Evolutionary conservation across 2,113 vertebrate genomes (phyloP).

Genomic region (Cryptotis parvus): DNA sequence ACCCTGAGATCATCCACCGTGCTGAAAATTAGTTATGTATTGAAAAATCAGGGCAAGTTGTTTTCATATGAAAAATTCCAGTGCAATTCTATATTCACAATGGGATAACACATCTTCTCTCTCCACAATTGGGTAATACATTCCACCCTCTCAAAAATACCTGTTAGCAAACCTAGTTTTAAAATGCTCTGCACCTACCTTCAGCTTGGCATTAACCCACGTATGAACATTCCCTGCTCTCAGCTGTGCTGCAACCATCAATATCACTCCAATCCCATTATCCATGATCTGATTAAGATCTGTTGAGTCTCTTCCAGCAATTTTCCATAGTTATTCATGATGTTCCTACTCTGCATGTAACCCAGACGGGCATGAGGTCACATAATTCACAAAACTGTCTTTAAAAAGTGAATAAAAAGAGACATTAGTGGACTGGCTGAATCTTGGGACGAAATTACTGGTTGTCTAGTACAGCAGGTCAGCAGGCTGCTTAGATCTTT

Average conservation of each 20-base stretch:
- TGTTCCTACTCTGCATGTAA: slow-evolving; percentile 23
- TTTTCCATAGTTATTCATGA: not conserved
- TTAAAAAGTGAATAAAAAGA: slow-evolving; percentile 45
- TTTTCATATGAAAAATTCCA: slow-evolving; percentile 35
- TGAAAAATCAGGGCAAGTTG: slow-evolving; percentile 50
- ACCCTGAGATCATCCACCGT: not conserved
- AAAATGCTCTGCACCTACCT: slow-evolving; percentile 40
- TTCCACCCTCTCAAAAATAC: slow-evolving; percentile 39
- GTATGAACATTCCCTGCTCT: not conserved
- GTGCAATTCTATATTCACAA: slow-evolving; percentile 4
- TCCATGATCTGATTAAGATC: slow-evolving; percentile 35
- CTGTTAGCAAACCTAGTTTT: slow-evolving; percentile 23
- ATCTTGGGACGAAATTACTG: not conserved
- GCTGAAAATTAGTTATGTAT: not conserved
- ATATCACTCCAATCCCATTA: slow-evolving; percentile 54
- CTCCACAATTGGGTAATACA: not conserved
- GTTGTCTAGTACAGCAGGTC: not conserved
- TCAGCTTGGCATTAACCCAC: slow-evolving; percentile 28
- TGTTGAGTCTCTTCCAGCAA: not conserved
- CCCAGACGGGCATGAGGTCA: not conserved
- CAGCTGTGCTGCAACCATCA: slow-evolving; percentile 20
- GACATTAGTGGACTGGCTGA: not conserved
- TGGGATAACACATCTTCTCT: slow-evolving; percentile 6
- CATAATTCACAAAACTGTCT: not conserved
- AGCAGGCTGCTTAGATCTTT: slow-evolving; percentile 6